Base-by-base conservation (phyloP, 2,113 vertebrate species). In the Cathartes aura region DNA sequence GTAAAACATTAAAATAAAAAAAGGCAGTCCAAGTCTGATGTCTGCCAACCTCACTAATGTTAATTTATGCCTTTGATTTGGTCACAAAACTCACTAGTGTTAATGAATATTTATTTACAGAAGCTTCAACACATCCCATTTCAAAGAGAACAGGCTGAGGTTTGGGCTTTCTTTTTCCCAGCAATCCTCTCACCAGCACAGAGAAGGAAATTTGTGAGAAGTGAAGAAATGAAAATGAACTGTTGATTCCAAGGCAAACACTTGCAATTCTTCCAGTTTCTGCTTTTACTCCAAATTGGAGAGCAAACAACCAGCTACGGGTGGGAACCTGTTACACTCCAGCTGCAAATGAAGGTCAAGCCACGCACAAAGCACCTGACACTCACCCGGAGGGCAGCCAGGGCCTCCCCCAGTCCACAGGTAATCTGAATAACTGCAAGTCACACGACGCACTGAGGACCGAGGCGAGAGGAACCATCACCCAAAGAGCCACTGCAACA, bases 21-120 rank as follows among this genome's bases (percentile, higher is more conserved):
- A 85, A 83, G 32, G 2, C 34, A 79, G 52, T 45, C 48, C 73
- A 93, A 82, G 53, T 67, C 58, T 59, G 48, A 48, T 48, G 81
- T 45, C 64, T 94, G 86, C 83, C 91, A 97, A 52, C 53, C 91
- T 93, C 76, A 67, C 90, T 84, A 60, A 95, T 62, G 70, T 75
- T 96, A 95, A 96, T 96, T 89, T 85, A 96, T 89, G 91, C 91
- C 70, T 96, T 96, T 97, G 60, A 92, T 93, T 96, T 91, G 83
- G 83, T 93, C 89, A 95, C 53, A 96, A 89, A 94, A 93, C 66
- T 84, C 87, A 60, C 56, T 45, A 87, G 64, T 7, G 2, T 72
- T 79, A 91, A 96, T 94, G 83, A 95, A 92, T 94, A 96, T 91
- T 95, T 64, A 94, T 87, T 78, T 84, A 34, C 11, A 89, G 72